Conservation (phyloP, 2,113 vertebrate species). For the Cyprinodon tularosa region DNA sequence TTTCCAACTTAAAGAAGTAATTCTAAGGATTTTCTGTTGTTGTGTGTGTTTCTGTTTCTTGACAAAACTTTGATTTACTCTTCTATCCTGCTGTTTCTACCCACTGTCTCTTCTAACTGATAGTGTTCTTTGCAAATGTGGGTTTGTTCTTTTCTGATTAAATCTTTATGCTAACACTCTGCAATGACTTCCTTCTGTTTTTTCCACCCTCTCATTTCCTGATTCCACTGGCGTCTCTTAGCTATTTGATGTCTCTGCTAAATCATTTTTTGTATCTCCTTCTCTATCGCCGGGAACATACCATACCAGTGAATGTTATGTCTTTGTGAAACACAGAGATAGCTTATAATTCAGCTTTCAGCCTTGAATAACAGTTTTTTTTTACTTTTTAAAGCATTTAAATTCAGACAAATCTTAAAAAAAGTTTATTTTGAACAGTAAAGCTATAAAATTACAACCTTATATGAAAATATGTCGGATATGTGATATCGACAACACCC, state of each 20-base stretch:
- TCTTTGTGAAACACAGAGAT: constrained; percentile 9
- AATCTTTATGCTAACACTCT: constrained; percentile 63
- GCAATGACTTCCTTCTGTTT: constrained; percentile 55
- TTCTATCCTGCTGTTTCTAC: constrained; percentile 28
- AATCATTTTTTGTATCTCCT: constrained; percentile 20
- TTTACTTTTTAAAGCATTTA: neutral
- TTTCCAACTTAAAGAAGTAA: constrained; percentile 38
- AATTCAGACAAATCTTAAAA: constrained; percentile 29
- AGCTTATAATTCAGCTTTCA: neutral
- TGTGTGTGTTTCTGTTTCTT: constrained; percentile 33
- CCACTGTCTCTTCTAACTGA: constrained; percentile 27
- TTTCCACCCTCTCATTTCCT: constrained; percentile 39
- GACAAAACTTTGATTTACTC: constrained; percentile 42
- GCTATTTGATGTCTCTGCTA: constrained; percentile 8
- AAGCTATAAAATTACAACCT: constrained; percentile 16
- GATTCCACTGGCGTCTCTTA: constrained; percentile 33
- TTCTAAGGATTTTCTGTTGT: constrained; percentile 34
- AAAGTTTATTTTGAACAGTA: constrained; percentile 18
- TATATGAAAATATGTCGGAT: constrained; percentile 7
- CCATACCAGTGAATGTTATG: constrained; percentile 3
- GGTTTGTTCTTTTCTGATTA: constrained; percentile 65
- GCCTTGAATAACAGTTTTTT: neutral
- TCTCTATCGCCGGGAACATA: constrained; percentile 14
- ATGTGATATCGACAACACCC: neutral
- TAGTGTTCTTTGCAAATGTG: constrained; percentile 38